These are phyloP conservation scores for Zaprionus obscuricornis DNA, from an alignment of 2,888 invertebrate species.

Conservation along the genomic window DNA sequence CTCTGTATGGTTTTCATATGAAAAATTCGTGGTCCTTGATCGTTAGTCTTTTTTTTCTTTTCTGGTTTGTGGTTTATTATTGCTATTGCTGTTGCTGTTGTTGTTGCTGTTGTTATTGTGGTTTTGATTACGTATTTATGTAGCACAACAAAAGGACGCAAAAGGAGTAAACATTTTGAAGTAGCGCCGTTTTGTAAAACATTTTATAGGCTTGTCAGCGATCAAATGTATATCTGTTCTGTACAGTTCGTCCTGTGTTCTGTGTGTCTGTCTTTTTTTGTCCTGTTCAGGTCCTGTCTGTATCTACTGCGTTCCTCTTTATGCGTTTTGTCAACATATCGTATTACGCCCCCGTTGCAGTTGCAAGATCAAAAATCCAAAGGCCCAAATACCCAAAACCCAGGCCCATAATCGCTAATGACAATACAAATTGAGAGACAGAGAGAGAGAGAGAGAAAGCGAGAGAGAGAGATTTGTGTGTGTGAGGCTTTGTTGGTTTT, in stretches of 20 bases:
- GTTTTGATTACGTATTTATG: constrained; percentile 76
- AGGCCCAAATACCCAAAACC: constrained; percentile 3
- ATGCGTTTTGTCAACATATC: constrained; percentile 75
- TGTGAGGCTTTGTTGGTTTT: constrained; percentile 57
- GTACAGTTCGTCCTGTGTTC: too few species aligned
- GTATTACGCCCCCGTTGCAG: constrained; percentile 55
- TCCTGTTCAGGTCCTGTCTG: too few species aligned
- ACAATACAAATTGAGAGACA: constrained; percentile 71
- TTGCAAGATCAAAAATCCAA: constrained; percentile 22
- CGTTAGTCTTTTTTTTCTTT: constrained; percentile 13
- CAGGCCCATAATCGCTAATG: constrained; percentile 70
- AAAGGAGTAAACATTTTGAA: constrained; percentile 78
- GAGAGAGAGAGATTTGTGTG: constrained; percentile 26
- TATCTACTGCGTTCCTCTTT: constrained; percentile 34
- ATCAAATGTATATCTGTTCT: constrained; percentile 35
- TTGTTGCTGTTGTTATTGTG: constrained; percentile 37
- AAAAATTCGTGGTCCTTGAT: constrained; percentile 58
- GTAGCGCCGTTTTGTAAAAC: constrained; percentile 73
- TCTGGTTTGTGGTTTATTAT: constrained; percentile 53
- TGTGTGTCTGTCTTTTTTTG: constrained; percentile 10
- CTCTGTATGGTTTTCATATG: constrained; percentile 56
- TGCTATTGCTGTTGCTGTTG: constrained; percentile 1
- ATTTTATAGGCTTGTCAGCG: constrained; percentile 74
- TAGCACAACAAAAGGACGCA: constrained; percentile 47
- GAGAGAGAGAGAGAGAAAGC: constrained; percentile 9